Conservation (phyloP, 2,113 vertebrate genomes). For the Mastomys natalensis region DNA sequence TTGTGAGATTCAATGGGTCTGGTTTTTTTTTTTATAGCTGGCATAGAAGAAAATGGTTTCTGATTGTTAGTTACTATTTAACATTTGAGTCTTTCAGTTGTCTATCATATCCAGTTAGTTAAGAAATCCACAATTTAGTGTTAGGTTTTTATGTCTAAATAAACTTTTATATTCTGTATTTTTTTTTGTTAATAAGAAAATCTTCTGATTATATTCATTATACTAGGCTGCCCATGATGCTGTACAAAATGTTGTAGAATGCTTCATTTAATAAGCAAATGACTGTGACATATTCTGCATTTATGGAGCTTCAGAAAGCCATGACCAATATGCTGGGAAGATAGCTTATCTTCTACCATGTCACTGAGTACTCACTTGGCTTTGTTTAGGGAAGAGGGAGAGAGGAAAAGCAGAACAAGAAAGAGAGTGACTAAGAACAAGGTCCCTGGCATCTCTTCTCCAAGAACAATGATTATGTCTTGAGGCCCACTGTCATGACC, state of each 20-base stretch:
- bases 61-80: neutral
- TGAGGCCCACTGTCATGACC: neutral
- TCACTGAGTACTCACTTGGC: neutral
- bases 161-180: neutral
- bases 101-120: conserved; percentile 1
- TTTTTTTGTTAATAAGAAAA: neutral
- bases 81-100: conserved; percentile 18
- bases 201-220: neutral
- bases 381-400: neutral
- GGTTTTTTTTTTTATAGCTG: neutral
- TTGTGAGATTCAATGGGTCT: neutral
- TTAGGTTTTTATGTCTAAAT: neutral
- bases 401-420: neutral
- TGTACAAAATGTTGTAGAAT: neutral
- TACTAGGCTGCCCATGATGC: neutral
- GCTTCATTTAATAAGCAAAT: neutral
- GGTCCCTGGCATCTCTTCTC: neutral
- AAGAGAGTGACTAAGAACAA: neutral
- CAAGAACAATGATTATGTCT: neutral
- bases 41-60: conserved; percentile 33
- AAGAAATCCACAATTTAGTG: neutral
- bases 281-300: neutral
- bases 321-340: neutral
- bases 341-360: neutral
- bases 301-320: neutral